A percentile compares a stretch with the other conserved stretches of the same genome.
Conservation (phyloP, 1,140 invertebrate species). For the Bombus fervidus region DNA sequence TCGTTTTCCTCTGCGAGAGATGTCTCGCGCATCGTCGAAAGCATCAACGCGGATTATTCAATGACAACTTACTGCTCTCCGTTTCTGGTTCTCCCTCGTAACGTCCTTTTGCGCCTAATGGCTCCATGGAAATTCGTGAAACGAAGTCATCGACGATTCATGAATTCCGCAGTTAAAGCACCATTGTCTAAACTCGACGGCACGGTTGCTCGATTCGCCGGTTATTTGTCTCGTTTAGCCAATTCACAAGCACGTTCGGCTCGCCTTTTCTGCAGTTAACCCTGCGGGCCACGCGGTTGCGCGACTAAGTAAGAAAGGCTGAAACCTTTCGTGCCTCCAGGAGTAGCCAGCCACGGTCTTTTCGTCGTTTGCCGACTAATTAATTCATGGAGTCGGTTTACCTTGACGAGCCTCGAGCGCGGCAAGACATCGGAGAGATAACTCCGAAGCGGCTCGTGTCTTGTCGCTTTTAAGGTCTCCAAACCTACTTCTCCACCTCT, state of each 20-base stretch:
- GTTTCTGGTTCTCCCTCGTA: not conserved
- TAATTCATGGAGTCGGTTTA: constrained; percentile 71
- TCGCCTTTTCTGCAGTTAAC: not conserved
- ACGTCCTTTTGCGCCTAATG: not conserved
- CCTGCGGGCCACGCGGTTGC: not conserved
- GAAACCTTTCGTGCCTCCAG: constrained; percentile 40
- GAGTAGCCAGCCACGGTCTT: constrained; percentile 41
- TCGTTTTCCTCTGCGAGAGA: too few relatives aligned
- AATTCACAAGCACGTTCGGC: not conserved
- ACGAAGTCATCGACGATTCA: constrained; percentile 26
- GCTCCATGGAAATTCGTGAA: not conserved
- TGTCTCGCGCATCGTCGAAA: not conserved
- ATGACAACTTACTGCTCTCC: not conserved
- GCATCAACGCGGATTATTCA: constrained; percentile 5
- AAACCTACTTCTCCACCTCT: constrained; percentile 21
- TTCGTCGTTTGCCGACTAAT: constrained; percentile 68
- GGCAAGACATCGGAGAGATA: constrained; percentile 58
- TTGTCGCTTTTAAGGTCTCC: constrained; percentile 58
- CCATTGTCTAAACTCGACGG: not conserved
- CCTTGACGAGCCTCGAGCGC: constrained; percentile 51
- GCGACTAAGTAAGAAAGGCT: constrained; percentile 20
- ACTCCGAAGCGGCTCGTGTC: constrained; percentile 52
- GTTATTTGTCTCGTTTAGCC: constrained; percentile 22
- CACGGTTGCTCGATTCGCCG: not conserved
- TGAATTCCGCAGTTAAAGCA: constrained; percentile 17